These are phyloP conservation scores for Lasioglossum albipes DNA, from an alignment of 1,140 invertebrate genomes.

Conservation along the genomic window DNA sequence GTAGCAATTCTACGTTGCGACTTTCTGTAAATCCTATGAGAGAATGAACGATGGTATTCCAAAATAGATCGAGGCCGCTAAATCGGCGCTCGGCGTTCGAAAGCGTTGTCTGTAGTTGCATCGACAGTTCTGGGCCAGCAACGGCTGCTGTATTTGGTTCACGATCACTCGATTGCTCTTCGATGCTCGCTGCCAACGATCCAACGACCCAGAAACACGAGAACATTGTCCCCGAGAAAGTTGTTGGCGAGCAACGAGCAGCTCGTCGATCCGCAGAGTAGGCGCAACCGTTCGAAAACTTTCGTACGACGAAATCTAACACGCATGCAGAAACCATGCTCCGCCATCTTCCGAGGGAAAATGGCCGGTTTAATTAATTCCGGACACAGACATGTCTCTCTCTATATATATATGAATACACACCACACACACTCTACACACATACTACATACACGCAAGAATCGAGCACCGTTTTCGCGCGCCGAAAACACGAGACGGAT, in stretches of 20 bases:
- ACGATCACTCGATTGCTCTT: neutral
- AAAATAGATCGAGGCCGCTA: neutral
- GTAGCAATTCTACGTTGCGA: too few relatives aligned
- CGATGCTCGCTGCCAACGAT: neutral
- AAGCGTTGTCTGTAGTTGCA: constrained; percentile 25
- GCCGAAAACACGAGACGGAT: neutral
- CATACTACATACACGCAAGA: constrained; percentile 19
- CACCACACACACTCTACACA: constrained; percentile 21
- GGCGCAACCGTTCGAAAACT: neutral
- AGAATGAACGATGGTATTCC: neutral
- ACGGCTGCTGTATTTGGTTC: neutral
- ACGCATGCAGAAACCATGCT: constrained; percentile 44
- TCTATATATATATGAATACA: constrained; percentile 16
- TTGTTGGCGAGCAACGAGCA: neutral
- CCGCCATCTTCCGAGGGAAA: neutral
- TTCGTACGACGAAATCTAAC: neutral
- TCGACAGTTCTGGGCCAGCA: constrained; percentile 42
- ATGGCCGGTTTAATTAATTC: constrained; percentile 20
- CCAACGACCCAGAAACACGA: too few relatives aligned
- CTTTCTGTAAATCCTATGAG: too few relatives aligned
- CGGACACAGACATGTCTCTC: constrained; percentile 3
- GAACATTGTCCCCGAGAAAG: too few relatives aligned
- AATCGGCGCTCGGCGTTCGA: neutral
- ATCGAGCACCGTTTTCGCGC: constrained; percentile 17
- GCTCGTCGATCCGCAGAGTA: neutral